Conservation (phyloP, 2,888 invertebrate species). For the Perdita meconis region DNA sequence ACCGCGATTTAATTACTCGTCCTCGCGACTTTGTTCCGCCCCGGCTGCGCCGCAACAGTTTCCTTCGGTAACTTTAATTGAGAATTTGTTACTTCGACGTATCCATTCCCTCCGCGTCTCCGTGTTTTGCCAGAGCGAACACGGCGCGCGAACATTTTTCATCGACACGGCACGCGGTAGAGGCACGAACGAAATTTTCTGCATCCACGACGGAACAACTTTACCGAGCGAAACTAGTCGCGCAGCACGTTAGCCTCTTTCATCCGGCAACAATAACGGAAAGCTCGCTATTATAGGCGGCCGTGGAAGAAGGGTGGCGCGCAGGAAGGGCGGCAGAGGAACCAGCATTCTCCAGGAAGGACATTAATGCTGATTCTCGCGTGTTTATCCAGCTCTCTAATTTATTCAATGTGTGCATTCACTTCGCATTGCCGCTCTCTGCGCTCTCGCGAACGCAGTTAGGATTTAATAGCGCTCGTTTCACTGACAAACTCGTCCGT, state of each 20-base stretch:
- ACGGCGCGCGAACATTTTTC: neutral
- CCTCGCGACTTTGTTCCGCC: conserved; percentile 18
- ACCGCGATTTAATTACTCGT: conserved; percentile 36
- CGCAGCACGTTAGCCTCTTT: conserved; percentile 60
- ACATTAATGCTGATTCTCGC: conserved; percentile 70
- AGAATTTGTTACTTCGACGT: neutral
- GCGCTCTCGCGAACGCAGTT: conserved; percentile 74
- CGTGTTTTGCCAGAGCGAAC: neutral
- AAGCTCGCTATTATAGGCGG: conserved; percentile 56
- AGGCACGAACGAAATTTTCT: conserved; percentile 35
- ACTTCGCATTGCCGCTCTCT: conserved; percentile 73
- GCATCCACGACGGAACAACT: conserved; percentile 8
- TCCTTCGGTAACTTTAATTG: neutral
- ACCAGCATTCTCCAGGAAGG: conserved; percentile 53
- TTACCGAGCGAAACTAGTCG: conserved; percentile 35
- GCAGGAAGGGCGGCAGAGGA: conserved; percentile 29
- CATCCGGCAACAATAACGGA: conserved; percentile 62
- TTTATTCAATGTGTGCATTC: conserved; percentile 81
- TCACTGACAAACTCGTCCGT: conserved; percentile 77
- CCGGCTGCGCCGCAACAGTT: neutral
- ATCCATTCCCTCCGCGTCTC: too few species aligned
- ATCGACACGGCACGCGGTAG: neutral
- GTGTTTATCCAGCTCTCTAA: conserved; percentile 78
- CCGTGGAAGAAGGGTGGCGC: conserved; percentile 43
- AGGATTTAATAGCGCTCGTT: conserved; percentile 78